Percentiles rank a stretch among this genome's conserved stretches.
Evolutionary conservation across 1,140 invertebrate genomes (phyloP).

Genomic region (Papilio polyxenes): DNA sequence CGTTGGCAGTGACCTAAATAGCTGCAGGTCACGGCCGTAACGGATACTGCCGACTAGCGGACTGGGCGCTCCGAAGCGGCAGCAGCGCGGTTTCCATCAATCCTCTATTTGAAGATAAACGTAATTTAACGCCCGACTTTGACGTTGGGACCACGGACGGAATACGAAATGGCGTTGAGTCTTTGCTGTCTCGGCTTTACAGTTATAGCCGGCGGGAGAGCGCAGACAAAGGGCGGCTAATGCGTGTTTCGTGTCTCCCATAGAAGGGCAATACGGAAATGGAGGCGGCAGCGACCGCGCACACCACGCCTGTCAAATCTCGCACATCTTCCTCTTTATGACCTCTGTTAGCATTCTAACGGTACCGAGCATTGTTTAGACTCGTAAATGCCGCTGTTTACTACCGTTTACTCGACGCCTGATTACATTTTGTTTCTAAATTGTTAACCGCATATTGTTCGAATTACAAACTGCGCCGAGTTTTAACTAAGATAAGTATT

Average conservation of each 20-base stretch:
- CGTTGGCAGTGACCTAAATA: conserved; percentile 73
- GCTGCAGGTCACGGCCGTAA: conserved; percentile 67
- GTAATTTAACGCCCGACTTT: conserved; percentile 52
- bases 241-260: conserved; percentile 48
- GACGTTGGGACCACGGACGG: conserved; percentile 45
- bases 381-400: conserved; percentile 33
- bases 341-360: conserved; percentile 22
- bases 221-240: conserved; percentile 49
- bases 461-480: not conserved
- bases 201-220: conserved; percentile 41
- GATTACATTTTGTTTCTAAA: conserved; percentile 21
- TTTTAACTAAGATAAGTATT: not conserved
- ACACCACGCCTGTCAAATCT: conserved; percentile 36
- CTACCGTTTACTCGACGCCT: conserved; percentile 17
- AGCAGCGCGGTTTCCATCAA: conserved; percentile 41
- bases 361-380: conserved; percentile 31
- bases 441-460: not conserved
- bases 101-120: conserved; percentile 49
- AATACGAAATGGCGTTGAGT: conserved; percentile 49
- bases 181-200: conserved; percentile 40
- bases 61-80: conserved; percentile 42
- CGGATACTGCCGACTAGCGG: conserved; percentile 54
- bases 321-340: conserved; percentile 39
- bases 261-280: conserved; percentile 47
- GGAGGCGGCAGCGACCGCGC: conserved; percentile 4